Evolutionary conservation across 2,888 invertebrate species (phyloP).

Genomic region (Pyralis farinalis): DNA sequence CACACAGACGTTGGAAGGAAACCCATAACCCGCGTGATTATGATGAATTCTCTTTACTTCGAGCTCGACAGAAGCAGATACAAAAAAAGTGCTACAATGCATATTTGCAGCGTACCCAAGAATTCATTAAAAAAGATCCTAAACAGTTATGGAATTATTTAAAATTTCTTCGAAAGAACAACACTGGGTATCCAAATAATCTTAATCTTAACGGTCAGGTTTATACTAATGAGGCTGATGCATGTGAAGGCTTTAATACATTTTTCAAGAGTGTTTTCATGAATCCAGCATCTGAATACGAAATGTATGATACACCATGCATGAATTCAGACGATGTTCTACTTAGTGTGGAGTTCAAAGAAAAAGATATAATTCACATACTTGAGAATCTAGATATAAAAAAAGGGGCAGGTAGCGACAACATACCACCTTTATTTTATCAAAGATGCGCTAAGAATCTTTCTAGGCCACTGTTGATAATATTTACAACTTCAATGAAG

Average conservation of each 20-base stretch:
- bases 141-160: background rate
- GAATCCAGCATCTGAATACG: background rate
- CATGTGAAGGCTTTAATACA: slow-evolving; percentile 4
- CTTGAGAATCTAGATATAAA: background rate
- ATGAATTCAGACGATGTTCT: too few species aligned
- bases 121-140: background rate
- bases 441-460: background rate
- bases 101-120: background rate
- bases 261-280: slow-evolving; percentile 6
- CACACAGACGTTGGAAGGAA: slow-evolving; percentile 7
- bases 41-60: slow-evolving; percentile 8
- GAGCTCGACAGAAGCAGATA: background rate
- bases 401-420: slow-evolving; percentile 1
- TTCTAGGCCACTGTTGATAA: background rate
- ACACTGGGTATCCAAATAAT: background rate
- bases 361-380: too few species aligned
- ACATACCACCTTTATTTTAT: background rate
- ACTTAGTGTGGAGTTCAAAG: too few species aligned
- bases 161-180: background rate
- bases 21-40: slow-evolving; percentile 7
- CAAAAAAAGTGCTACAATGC: slow-evolving; percentile 6
- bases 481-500: background rate
- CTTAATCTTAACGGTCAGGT: background rate
- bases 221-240: background rate
- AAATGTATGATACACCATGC: too few species aligned